These are phyloP conservation scores for Dolichomitus sp. DNA, from an alignment of 2,888 invertebrate genomes.

Conservation along the genomic window DNA sequence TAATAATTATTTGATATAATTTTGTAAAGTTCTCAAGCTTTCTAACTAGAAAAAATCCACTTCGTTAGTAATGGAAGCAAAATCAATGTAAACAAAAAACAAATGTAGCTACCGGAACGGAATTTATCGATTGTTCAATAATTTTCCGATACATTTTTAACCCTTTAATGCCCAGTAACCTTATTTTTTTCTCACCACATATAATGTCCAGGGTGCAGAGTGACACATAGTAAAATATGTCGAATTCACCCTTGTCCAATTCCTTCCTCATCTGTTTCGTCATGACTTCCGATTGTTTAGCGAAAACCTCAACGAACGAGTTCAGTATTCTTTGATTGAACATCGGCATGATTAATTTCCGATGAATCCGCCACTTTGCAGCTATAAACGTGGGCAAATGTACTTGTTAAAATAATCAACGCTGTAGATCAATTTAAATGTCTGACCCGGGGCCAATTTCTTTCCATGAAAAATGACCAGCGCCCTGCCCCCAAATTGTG, in stretches of 20 bases:
- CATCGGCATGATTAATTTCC: slow-evolving; percentile 76
- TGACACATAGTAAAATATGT: slow-evolving; percentile 73
- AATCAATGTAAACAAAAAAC: too few species aligned
- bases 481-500: background rate
- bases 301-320: slow-evolving; percentile 76
- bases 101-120: too few species aligned
- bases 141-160: background rate
- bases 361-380: slow-evolving; percentile 75
- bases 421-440: slow-evolving; percentile 6
- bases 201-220: slow-evolving; percentile 76
- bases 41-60: too few species aligned
- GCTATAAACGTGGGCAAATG: slow-evolving; percentile 60
- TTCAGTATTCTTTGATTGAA: slow-evolving; percentile 75
- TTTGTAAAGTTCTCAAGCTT: too few species aligned
- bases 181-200: slow-evolving; percentile 69
- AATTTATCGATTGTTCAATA: too few species aligned
- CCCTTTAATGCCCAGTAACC: too few species aligned
- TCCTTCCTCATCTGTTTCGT: slow-evolving; percentile 71
- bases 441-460: background rate
- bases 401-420: background rate
- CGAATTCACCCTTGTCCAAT: slow-evolving; percentile 72
- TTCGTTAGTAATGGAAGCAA: too few species aligned
- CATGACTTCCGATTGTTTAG: slow-evolving; percentile 72
- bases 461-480: background rate
- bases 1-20: too few species aligned